These are phyloP conservation scores for Orius insidiosus DNA, from an alignment of 1,140 invertebrate genomes.

Conservation along the genomic window DNA sequence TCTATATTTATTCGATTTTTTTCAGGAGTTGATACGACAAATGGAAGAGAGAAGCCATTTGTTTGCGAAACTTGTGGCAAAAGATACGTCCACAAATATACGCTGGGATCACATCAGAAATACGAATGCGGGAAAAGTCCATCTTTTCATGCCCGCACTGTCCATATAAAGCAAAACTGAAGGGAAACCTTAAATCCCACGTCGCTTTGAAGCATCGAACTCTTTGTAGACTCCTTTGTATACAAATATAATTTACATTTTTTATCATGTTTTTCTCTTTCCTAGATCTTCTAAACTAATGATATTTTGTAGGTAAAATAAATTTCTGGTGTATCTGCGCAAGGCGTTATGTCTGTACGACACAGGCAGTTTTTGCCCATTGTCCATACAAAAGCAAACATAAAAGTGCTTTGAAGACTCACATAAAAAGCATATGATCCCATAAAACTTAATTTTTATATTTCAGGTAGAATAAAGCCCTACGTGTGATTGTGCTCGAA, in stretches of 20 bases:
- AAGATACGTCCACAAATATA: conserved; percentile 18
- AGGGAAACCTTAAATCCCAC: conserved; percentile 30
- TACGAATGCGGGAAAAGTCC: conserved; percentile 34
- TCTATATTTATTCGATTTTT: too few relatives aligned
- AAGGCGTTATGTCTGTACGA: conserved; percentile 28
- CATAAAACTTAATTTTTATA: too few relatives aligned
- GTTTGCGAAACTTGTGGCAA: conserved; percentile 12
- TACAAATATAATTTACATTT: too few relatives aligned
- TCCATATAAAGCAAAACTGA: conserved; percentile 26
- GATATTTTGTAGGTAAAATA: not conserved
- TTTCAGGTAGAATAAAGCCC: not conserved
- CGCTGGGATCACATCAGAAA: conserved; percentile 27
- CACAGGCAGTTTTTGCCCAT: conserved; percentile 34
- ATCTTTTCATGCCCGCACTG: conserved; percentile 25
- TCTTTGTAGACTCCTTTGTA: too few relatives aligned
- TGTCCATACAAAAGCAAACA: conserved; percentile 29
- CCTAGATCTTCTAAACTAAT: too few relatives aligned
- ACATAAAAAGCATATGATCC: too few relatives aligned
- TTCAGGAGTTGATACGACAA: too few relatives aligned
- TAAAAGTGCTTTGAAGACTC: too few relatives aligned
- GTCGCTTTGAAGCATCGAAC: conserved; percentile 16
- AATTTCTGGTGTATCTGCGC: conserved; percentile 22
- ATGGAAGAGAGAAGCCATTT: not conserved
- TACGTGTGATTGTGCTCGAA: conserved; percentile 1
- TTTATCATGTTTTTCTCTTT: too few relatives aligned